These are phyloP conservation scores for Argyrosomus japonicus DNA, from an alignment of 2,113 vertebrate species.

Conservation along the genomic window DNA sequence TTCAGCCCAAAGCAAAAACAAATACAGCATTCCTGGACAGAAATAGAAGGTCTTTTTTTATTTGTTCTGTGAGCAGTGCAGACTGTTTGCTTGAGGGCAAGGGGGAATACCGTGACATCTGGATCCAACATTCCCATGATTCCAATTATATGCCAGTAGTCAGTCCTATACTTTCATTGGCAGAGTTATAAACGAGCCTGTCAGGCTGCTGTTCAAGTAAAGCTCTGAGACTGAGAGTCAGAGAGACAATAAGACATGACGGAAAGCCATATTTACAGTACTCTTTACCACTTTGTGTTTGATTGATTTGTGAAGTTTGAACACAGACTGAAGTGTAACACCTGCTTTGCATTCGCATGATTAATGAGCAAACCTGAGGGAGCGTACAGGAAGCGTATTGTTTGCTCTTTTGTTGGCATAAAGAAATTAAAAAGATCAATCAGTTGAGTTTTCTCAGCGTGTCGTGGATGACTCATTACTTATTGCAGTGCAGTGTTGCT, in stretches of 20 bases:
- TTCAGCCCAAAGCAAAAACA: constrained; percentile 40
- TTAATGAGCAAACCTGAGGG: constrained; percentile 35
- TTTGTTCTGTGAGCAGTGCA: constrained; percentile 34
- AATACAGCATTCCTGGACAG: constrained; percentile 69
- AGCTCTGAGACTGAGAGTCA: neutral
- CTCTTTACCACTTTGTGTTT: constrained; percentile 1
- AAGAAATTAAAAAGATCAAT: constrained; percentile 24
- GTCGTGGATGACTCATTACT: constrained; percentile 1
- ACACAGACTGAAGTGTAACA: constrained; percentile 3
- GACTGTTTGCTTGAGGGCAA: constrained; percentile 52
- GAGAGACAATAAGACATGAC: neutral
- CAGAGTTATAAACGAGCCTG: constrained; percentile 17
- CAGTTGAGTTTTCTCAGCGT: constrained; percentile 18
- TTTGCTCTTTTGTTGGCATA: constrained; percentile 12
- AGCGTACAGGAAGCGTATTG: neutral
- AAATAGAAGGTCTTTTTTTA: constrained; percentile 69
- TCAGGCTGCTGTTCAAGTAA: neutral
- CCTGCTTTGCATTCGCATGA: neutral
- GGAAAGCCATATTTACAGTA: neutral
- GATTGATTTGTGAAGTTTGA: constrained; percentile 28
- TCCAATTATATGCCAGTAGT: constrained; percentile 29
- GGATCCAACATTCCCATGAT: constrained; percentile 64
- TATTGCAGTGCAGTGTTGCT: constrained; percentile 14
- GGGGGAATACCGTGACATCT: constrained; percentile 69
- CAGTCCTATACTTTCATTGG: neutral